Evolutionary conservation across 2,113 vertebrate genomes (phyloP), one percentile per base, ranked within the genome.

Genomic region (Oryzias melastigma): DNA sequence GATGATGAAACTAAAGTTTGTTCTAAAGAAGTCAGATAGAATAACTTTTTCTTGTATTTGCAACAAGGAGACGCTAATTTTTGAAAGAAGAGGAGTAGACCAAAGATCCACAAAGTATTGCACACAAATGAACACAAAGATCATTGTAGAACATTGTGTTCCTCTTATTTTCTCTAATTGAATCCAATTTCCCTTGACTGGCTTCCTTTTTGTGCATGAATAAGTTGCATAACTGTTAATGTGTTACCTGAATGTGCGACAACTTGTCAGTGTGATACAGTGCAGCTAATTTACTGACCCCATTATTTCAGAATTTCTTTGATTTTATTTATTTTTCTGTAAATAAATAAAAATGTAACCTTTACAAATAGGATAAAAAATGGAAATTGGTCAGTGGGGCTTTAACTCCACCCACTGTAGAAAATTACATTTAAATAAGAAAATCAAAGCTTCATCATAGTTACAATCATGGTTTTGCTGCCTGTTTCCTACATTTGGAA

Each of bases 11-110:
- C 22, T 22, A 22, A 22, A 22, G 22, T 22, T 22, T 22, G 22
- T 22, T 22, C 3, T 22, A 22, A 22, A 22, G 22, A 22, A 22
- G 22, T n/a, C n/a, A n/a, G n/a, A n/a, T n/a, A n/a, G n/a, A n/a
- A n/a, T n/a, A n/a, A n/a, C n/a, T n/a, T n/a, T 27, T 27, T 2
- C 4, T 27, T 27, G 25, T 27, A 4, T 27, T 5, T 27, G 25
- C 25, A 27, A 27, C 5, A 75, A 85, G 86, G 77, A 81, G 64
- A 57, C 53, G 66, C 80, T 80, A 64, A 22, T 69, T 66, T 77
- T 71, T 68, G 65, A 80, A 76, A 58, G 64, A 49, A 75, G 68
- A 77, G 57, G 68, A 84, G 69, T 51, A 65, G 62, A 62, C 72
- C 72, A 62, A 40, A 24, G 52, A 65, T 71, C 49, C 54, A 69